Conservation (phyloP, 1,140 invertebrate species). For the Augochlora pura region DNA sequence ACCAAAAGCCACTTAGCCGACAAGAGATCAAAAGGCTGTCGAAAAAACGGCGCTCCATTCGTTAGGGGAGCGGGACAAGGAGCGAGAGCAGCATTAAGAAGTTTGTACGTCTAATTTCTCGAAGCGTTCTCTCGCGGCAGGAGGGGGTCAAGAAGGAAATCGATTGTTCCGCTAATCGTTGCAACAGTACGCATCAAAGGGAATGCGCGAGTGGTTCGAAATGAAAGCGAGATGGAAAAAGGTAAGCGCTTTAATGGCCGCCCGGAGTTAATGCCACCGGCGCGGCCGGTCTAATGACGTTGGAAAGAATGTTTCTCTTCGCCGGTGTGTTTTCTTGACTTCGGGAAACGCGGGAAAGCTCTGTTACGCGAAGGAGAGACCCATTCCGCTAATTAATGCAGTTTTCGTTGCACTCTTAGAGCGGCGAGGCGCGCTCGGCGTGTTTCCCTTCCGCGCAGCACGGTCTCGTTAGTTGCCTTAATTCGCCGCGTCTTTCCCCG, state of each 20-base stretch:
- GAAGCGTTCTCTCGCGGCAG: not conserved
- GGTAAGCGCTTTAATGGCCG: slow-evolving; percentile 11
- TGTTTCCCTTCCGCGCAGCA: not conserved
- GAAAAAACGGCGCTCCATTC: not conserved
- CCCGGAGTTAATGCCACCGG: slow-evolving; percentile 2
- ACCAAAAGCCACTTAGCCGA: not conserved
- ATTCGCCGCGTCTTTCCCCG: not conserved
- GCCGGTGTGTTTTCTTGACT: slow-evolving; percentile 14
- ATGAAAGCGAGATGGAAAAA: slow-evolving; percentile 7
- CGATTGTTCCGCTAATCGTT: slow-evolving; percentile 29
- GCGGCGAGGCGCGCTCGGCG: not conserved
- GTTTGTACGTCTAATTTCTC: not conserved
- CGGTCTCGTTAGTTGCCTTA: slow-evolving; percentile 27
- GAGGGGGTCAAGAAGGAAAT: not conserved
- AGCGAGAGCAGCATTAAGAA: not conserved
- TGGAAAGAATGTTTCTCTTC: slow-evolving; percentile 3
- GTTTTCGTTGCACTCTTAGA: slow-evolving; percentile 31
- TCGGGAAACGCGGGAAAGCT: not conserved
- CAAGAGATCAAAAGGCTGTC: not conserved
- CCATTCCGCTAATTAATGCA: slow-evolving; percentile 42
- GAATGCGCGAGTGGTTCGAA: slow-evolving; percentile 8
- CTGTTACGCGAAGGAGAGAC: not conserved
- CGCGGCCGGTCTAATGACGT: slow-evolving; percentile 21
- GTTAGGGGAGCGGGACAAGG: not conserved
- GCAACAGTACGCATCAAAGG: not conserved